These are phyloP conservation scores for Diarsia dahlii DNA, from an alignment of 2,888 invertebrate genomes.

Conservation along the genomic window DNA sequence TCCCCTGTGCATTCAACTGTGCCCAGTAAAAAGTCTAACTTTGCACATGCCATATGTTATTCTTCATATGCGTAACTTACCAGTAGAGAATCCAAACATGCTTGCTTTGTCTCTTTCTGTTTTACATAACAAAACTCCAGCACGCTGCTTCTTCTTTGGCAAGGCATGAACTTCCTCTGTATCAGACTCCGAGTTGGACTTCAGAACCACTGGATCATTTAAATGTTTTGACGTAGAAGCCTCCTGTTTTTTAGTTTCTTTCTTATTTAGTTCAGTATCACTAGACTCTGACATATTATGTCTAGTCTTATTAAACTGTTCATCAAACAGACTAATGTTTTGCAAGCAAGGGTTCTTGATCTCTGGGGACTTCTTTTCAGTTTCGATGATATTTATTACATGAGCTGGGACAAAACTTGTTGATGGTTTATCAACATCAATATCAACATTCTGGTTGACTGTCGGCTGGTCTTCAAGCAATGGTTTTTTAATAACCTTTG, in stretches of 20 bases:
- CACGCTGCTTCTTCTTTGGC: slow-evolving; percentile 49
- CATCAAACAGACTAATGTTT: slow-evolving; percentile 82
- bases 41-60: slow-evolving; percentile 23
- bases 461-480: slow-evolving; percentile 8
- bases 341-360: slow-evolving; percentile 79
- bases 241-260: slow-evolving; percentile 41
- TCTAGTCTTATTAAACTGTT: slow-evolving; percentile 75
- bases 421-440: slow-evolving; percentile 48
- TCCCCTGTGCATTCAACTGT: slow-evolving; percentile 4
- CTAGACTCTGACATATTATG: slow-evolving; percentile 75
- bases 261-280: slow-evolving; percentile 63
- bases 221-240: slow-evolving; percentile 23
- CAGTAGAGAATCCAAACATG: slow-evolving; percentile 84
- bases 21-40: not conserved
- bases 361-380: slow-evolving; percentile 36
- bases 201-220: slow-evolving; percentile 71
- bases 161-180: slow-evolving; percentile 47
- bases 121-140: slow-evolving; percentile 55
- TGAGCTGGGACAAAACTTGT: slow-evolving; percentile 39
- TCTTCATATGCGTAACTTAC: slow-evolving; percentile 76
- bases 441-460: not conserved
- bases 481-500: slow-evolving; percentile 24
- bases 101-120: slow-evolving; percentile 75
- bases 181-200: slow-evolving; percentile 77
- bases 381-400: slow-evolving; percentile 17